These are phyloP conservation scores for Cinara cedri DNA, from an alignment of 2,888 invertebrate genomes.

Conservation along the genomic window DNA sequence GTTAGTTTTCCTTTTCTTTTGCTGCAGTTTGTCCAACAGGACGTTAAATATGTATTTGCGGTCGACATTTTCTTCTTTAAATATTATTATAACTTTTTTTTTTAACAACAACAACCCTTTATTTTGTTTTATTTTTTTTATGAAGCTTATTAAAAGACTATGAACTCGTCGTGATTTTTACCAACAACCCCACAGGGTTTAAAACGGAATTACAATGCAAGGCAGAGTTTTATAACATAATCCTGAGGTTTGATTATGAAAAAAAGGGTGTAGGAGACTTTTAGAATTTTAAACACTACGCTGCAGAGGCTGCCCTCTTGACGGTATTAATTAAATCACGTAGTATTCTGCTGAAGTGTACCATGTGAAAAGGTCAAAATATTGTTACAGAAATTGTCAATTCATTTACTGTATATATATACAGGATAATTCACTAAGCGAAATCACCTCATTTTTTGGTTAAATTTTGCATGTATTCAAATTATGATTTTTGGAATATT, in stretches of 20 bases:
- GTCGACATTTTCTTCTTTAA: neutral
- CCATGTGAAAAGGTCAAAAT: too few relatives aligned
- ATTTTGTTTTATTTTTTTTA: slow-evolving; percentile 33
- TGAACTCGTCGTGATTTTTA: slow-evolving; percentile 29
- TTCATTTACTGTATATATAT: too few relatives aligned
- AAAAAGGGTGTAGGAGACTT: neutral
- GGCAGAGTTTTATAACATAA: slow-evolving; percentile 16
- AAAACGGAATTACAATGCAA: slow-evolving; percentile 28
- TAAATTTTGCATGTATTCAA: too few relatives aligned
- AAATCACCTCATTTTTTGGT: too few relatives aligned
- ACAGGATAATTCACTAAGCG: too few relatives aligned
- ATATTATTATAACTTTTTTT: neutral
- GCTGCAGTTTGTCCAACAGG: neutral
- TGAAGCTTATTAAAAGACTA: slow-evolving; percentile 49
- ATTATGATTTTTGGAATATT: too few relatives aligned
- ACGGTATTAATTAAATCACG: slow-evolving; percentile 43
- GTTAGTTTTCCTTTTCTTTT: slow-evolving; percentile 19
- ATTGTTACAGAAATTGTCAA: too few relatives aligned
- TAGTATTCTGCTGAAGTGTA: neutral
- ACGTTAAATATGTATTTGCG: neutral
- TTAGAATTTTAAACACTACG: slow-evolving; percentile 30
- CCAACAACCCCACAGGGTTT: slow-evolving; percentile 34
- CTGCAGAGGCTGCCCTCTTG: neutral
- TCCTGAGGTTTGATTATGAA: slow-evolving; percentile 42
- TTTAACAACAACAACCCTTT: neutral